A percentile compares a stretch with the other conserved stretches of the same genome.
Conservation (phyloP, 2,888 invertebrate species). For the Chamaedrilus cognettii region DNA sequence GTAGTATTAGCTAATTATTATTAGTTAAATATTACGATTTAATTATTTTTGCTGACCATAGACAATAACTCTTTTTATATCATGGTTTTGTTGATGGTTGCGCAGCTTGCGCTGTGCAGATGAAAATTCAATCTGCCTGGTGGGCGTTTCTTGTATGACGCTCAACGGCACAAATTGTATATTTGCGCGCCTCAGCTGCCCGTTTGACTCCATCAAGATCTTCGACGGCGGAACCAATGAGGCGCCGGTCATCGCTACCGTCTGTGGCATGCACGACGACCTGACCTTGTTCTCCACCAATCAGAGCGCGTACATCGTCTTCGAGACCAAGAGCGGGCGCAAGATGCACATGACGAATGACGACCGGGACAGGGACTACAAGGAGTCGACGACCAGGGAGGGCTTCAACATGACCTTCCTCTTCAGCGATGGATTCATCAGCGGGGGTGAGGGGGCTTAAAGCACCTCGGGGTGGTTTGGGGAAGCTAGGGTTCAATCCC, state of each 20-base stretch:
- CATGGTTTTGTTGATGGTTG: background rate
- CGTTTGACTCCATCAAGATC: slow-evolving; percentile 96
- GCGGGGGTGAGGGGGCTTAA: slow-evolving; percentile 64
- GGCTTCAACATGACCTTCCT: slow-evolving; percentile 99
- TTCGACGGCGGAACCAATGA: slow-evolving; percentile 91
- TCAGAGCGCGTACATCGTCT: slow-evolving; percentile 69
- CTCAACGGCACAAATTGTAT: no score
- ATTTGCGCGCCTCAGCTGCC: no score
- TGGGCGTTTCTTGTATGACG: background rate
- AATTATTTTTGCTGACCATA: no score
- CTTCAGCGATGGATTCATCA: slow-evolving; percentile 98
- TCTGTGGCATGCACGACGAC: slow-evolving; percentile 77
- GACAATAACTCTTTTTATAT: background rate
- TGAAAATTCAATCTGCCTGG: background rate
- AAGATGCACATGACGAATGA: slow-evolving; percentile 38
- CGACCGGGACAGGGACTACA: background rate
- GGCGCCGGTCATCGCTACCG: slow-evolving; percentile 90
- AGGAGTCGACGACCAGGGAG: no score
- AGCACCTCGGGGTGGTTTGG: no score
- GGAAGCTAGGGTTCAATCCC: no score
- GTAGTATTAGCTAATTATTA: no score
- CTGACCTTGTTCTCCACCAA: slow-evolving; percentile 7
- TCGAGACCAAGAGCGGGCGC: slow-evolving; percentile 86
- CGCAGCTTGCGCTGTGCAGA: background rate
- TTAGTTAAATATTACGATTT: no score